Conservation (phyloP, 2,113 vertebrate genomes). For the Oenanthe melanoleuca region DNA sequence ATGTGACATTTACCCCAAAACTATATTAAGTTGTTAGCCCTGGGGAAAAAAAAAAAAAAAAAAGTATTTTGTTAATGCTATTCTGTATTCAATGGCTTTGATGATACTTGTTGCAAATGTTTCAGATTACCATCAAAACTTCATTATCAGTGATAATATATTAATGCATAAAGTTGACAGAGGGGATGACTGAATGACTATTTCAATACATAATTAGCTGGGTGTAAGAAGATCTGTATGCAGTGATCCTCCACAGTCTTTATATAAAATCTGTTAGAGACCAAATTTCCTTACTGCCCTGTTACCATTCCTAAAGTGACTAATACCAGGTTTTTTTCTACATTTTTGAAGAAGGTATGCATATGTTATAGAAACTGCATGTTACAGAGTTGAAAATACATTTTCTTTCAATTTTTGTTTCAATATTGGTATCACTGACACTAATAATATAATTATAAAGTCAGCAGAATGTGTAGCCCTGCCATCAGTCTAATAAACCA, state of each 20-base stretch:
- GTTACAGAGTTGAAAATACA: background rate
- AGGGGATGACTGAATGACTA: constrained; percentile 56
- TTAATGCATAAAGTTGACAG: constrained; percentile 57
- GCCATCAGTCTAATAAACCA: background rate
- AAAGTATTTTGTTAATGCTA: background rate
- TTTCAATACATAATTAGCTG: constrained; percentile 57
- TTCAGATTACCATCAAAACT: constrained; percentile 72
- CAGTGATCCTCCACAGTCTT: constrained; percentile 40
- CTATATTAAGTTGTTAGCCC: constrained; percentile 31
- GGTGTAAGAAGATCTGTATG: constrained; percentile 47
- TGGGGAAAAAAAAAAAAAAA: background rate
- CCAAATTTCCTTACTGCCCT: constrained; percentile 5
- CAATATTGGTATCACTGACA: background rate
- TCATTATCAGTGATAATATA: constrained; percentile 66
- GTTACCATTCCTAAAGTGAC: background rate
- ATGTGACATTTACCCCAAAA: constrained; percentile 25
- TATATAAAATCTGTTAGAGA: constrained; percentile 49
- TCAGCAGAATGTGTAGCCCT: background rate
- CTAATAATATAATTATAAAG: background rate
- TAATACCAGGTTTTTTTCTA: background rate
- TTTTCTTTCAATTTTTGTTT: background rate
- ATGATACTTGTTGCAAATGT: constrained; percentile 60
- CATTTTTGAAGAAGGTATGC: background rate
- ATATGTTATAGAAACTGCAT: background rate
- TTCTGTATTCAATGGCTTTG: constrained; percentile 29